phyloP scores from a whole-genome alignment of 2,113 vertebrate species.

The Scytalopus superciliaris region DNA sequence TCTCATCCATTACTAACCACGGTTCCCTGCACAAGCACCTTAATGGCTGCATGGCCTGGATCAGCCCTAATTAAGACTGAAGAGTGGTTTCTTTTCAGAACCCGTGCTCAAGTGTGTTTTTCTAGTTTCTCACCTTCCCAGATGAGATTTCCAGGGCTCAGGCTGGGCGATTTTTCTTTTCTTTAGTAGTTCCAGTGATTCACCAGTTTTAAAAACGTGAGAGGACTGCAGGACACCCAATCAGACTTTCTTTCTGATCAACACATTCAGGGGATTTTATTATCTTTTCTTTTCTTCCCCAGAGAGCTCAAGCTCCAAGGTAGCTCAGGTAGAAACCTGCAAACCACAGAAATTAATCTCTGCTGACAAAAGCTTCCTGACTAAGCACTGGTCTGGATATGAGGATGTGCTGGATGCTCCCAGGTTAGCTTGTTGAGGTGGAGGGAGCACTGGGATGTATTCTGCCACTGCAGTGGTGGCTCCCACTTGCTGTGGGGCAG shows the following conservation, averaged over 20 bases:
- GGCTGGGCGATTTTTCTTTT: not conserved
- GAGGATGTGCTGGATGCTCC: not conserved
- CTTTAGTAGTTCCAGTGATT: constrained; percentile 17
- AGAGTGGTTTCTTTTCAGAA: constrained; percentile 11
- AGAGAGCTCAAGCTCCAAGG: constrained; percentile 22
- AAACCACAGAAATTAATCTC: constrained; percentile 57
- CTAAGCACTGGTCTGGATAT: constrained; percentile 26
- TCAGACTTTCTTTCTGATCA: constrained; percentile 16
- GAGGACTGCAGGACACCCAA: not conserved
- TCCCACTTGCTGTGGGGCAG: accelerated
- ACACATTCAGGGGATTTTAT: constrained; percentile 43
- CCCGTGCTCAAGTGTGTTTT: not conserved
- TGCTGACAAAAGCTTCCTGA: constrained; percentile 38
- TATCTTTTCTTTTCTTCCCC: constrained; percentile 42
- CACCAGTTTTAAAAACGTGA: constrained; percentile 17
- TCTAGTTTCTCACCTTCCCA: not conserved
- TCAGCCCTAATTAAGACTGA: constrained; percentile 7
- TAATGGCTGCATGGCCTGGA: not conserved
- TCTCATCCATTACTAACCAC: not conserved
- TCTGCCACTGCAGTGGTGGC: not conserved
- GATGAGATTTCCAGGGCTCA: not conserved
- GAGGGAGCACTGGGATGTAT: not conserved
- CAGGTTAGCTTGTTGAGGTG: not conserved
- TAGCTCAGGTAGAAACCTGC: constrained; percentile 62
- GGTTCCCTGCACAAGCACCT: not conserved